Evolutionary conservation across 2,113 vertebrate genomes (phyloP).

Genomic region (Anolis sagrei): DNA sequence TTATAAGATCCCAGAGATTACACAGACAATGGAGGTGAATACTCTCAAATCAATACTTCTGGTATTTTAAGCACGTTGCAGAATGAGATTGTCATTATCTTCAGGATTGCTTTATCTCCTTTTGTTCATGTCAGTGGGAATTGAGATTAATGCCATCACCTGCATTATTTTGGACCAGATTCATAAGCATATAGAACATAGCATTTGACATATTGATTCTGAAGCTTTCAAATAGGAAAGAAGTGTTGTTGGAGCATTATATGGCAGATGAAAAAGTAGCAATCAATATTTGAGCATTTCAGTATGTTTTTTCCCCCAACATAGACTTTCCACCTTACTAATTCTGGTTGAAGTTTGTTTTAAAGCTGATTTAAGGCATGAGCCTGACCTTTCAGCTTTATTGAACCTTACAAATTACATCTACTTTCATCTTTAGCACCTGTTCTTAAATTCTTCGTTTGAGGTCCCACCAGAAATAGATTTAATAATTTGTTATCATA

Average conservation of each 20-base stretch:
- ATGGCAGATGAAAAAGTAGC: slow-evolving; percentile 12
- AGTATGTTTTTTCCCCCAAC: not conserved
- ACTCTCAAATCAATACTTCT: slow-evolving; percentile 16
- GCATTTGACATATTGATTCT: slow-evolving; percentile 26
- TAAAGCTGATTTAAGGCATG: not conserved
- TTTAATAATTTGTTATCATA: not conserved
- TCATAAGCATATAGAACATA: slow-evolving; percentile 15
- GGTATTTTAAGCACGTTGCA: slow-evolving; percentile 3
- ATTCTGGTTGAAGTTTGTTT: slow-evolving; percentile 13
- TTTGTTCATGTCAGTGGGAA: slow-evolving; percentile 1
- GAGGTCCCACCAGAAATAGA: not conserved
- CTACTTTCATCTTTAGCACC: slow-evolving; percentile 3
- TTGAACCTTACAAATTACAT: slow-evolving; percentile 12
- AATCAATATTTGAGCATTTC: slow-evolving; percentile 13
- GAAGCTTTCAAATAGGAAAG: slow-evolving; percentile 37
- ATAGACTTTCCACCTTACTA: slow-evolving; percentile 5
- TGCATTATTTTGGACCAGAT: slow-evolving; percentile 20
- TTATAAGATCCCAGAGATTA: slow-evolving; percentile 13
- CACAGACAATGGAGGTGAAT: slow-evolving; percentile 18
- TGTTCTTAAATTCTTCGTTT: slow-evolving; percentile 14
- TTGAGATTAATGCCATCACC: slow-evolving; percentile 14
- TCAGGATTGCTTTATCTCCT: slow-evolving; percentile 14
- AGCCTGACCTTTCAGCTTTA: not conserved
- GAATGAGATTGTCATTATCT: slow-evolving; percentile 14
- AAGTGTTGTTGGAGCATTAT: slow-evolving; percentile 27